These are phyloP conservation scores for Colletes collaris DNA, from an alignment of 2,888 invertebrate genomes.

Conservation along the genomic window DNA sequence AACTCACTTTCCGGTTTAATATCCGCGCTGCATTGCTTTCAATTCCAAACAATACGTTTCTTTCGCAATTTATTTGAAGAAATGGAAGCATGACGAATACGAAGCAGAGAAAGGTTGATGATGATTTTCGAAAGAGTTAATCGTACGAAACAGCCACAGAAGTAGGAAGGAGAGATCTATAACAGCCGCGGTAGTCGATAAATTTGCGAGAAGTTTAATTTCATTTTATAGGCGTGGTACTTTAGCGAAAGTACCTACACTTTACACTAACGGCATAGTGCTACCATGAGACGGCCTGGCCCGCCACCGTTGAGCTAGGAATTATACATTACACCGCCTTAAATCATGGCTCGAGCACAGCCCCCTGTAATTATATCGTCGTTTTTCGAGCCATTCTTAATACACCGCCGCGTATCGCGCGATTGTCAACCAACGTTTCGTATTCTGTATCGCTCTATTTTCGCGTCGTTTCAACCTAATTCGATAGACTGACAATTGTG, in stretches of 20 bases:
- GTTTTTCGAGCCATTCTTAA: constrained; percentile 69
- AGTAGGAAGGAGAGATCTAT: constrained; percentile 36
- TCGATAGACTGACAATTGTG: too few species aligned
- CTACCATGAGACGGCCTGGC: constrained; percentile 49
- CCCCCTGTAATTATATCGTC: constrained; percentile 74
- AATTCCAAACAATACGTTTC: too few species aligned
- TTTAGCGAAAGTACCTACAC: constrained; percentile 77
- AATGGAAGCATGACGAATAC: too few species aligned
- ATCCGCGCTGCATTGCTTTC: too few species aligned
- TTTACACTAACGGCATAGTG: constrained; percentile 75
- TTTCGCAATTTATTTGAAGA: too few species aligned
- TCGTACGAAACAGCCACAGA: constrained; percentile 22
- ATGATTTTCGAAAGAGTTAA: constrained; percentile 35
- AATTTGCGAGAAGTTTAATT: constrained; percentile 79
- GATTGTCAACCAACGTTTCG: constrained; percentile 58
- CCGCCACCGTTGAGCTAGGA: constrained; percentile 64
- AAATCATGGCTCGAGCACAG: constrained; percentile 71
- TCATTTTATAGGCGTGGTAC: constrained; percentile 80
- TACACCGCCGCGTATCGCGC: constrained; percentile 58
- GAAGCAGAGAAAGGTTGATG: too few species aligned
- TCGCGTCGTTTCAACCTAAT: not conserved
- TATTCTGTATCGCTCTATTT: constrained; percentile 23
- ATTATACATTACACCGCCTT: constrained; percentile 73
- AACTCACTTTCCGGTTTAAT: too few species aligned
- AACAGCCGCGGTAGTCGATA: constrained; percentile 69